phyloP scores from a whole-genome alignment of 2,113 vertebrate species.

The Boleophthalmus pectinirostris region DNA sequence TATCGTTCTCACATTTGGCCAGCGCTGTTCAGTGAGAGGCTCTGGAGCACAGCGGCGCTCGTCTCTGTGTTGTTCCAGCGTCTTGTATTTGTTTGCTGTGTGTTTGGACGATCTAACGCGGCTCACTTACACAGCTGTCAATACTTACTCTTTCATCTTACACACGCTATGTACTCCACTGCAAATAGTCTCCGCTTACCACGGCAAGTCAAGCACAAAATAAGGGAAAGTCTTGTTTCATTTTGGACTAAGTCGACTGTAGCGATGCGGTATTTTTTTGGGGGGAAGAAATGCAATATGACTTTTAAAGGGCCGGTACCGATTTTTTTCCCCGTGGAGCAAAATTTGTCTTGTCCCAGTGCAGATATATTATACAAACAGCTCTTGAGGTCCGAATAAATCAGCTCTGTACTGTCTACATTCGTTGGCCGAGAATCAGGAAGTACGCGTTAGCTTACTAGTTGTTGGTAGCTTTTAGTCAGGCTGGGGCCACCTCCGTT shows the following conservation, averaged over 20 bases:
- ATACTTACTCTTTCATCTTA: conserved; percentile 48
- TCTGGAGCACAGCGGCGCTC: conserved; percentile 13
- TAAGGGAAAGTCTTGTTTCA: neutral
- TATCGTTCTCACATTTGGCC: neutral
- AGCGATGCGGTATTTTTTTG: too few relatives aligned
- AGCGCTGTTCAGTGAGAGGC: neutral
- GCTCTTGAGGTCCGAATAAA: too few relatives aligned
- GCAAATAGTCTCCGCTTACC: conserved; percentile 23
- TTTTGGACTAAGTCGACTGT: neutral
- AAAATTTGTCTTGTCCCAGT: too few relatives aligned
- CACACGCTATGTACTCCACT: conserved; percentile 33
- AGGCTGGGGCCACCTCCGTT: too few relatives aligned
- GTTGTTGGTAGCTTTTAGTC: too few relatives aligned
- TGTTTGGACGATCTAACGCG: conserved; percentile 27
- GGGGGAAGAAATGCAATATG: too few relatives aligned
- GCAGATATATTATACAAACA: too few relatives aligned
- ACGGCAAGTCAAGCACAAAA: neutral
- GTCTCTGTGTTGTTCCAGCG: conserved; percentile 16
- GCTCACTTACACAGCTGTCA: conserved; percentile 41
- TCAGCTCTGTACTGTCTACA: too few relatives aligned
- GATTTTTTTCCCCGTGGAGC: too few relatives aligned
- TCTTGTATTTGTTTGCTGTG: conserved; percentile 35
- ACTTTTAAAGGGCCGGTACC: too few relatives aligned
- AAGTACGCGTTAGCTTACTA: too few relatives aligned
- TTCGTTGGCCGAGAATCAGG: too few relatives aligned